Evolutionary conservation across 2,888 invertebrate species (phyloP), one percentile per base, ranked within the genome.

Genomic region (Hirtodrosophila confusa): DNA sequence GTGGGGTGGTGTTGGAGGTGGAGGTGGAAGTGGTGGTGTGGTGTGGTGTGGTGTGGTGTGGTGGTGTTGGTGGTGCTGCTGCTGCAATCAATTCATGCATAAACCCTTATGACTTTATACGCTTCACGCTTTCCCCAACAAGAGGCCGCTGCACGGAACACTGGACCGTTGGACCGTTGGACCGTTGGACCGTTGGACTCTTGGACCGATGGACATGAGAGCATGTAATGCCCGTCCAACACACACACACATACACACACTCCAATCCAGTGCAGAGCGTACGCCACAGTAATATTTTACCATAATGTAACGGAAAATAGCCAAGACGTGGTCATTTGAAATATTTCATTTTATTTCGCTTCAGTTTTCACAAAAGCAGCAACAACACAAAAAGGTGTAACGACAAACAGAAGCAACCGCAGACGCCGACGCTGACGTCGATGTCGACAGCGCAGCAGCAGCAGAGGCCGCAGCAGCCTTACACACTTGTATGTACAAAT

Each of bases 241-340:
- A 57, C 47, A 58, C 57, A 61, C 33, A 62, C 55, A 58, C 39
- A 44, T 33, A 49, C 58, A 51, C 29, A 33, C 45, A 60, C 54
- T 53, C 35, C 40, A 9, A 40, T 3, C 12, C 60, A 69, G 40
- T 63, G 47, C 56, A 45, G 70, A 80, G 68, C 73, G 83, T 70
- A 86, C 57, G 84, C 68, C 74, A 80, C 58, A 68, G 83, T 57
- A 71, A 83, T 83, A 88, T 88, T 83, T 83, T 87, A 83, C 79
- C 88, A 88, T 83, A 83, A 83, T 88, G 88, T 88, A 87, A 83
- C 83, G 89, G 89, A 75, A 83, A 88, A 83, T 83, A 80, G 88
- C 83, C 88, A 85, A 80, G 76, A 82, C 78, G 78, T 86, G 89
- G 86, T 80, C 88, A 89, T 88, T 89, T 85, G 69, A 80, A 89